phyloP scores from a whole-genome alignment of 2,888 invertebrate species.

The Lucinisca nassula region DNA sequence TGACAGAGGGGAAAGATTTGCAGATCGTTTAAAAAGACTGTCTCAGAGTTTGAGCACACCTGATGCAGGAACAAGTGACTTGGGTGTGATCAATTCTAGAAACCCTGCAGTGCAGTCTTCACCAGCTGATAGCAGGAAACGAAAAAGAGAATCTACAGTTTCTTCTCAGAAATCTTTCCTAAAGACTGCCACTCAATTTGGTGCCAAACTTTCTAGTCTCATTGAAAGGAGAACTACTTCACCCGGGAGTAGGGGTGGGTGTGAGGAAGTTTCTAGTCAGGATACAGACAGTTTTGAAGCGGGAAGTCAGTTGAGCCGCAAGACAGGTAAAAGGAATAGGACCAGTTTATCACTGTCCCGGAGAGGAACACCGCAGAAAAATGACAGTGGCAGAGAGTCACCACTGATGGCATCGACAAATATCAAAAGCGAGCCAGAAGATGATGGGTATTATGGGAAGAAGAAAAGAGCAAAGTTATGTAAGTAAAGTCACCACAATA shows the following conservation, averaged over 20 bases:
- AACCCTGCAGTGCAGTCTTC: not conserved
- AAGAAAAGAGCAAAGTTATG: conserved; percentile 12
- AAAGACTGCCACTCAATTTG: not conserved
- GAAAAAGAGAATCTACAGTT: too few species aligned
- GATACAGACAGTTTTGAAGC: not conserved
- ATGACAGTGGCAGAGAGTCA: not conserved
- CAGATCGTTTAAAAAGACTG: not conserved
- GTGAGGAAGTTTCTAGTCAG: not conserved
- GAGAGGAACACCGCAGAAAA: not conserved
- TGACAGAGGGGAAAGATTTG: not conserved
- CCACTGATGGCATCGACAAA: not conserved
- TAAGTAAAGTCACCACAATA: too few species aligned
- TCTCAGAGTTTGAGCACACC: not conserved
- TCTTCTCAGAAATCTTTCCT: not conserved
- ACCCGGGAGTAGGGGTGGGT: not conserved
- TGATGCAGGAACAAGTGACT: too few species aligned
- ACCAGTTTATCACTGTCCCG: conserved; percentile 23
- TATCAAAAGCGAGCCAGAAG: conserved; percentile 38
- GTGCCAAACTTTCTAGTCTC: not conserved
- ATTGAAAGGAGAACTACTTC: not conserved
- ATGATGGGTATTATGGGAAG: conserved; percentile 23
- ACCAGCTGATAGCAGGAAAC: not conserved
- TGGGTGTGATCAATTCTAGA: too few species aligned
- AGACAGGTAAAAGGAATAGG: not conserved
- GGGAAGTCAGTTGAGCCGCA: not conserved